Evolutionary conservation across 1,140 invertebrate genomes (phyloP).

Genomic region (Caenorhabditis elegans): DNA sequence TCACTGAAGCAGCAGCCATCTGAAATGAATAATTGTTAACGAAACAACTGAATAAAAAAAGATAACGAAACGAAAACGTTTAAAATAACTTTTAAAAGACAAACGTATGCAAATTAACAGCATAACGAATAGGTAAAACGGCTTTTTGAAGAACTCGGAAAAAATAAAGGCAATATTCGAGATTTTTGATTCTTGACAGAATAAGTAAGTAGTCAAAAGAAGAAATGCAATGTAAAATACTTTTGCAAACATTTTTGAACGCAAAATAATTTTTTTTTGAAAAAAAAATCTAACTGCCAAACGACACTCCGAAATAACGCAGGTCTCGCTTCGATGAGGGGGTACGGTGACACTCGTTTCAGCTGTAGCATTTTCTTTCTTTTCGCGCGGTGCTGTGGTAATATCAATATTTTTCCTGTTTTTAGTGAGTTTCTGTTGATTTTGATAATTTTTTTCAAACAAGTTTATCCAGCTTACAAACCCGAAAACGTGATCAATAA

Average conservation of each 20-base stretch:
- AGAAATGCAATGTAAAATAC: too few species aligned
- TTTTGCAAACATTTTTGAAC: neutral
- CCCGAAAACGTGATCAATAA: too few species aligned
- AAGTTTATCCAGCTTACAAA: too few species aligned
- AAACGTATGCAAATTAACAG: too few species aligned
- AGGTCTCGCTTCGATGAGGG: neutral
- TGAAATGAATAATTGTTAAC: neutral
- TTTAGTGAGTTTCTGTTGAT: neutral
- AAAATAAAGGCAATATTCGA: too few species aligned
- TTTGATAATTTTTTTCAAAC: too few species aligned
- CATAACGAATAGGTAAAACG: too few species aligned
- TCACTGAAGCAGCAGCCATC: neutral
- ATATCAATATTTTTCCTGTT: neutral
- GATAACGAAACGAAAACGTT: neutral
- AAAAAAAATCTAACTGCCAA: too few species aligned
- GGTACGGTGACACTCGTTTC: neutral
- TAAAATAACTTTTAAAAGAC: neutral
- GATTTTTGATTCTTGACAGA: too few species aligned
- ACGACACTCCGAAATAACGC: slow-evolving; percentile 34
- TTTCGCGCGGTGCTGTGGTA: neutral
- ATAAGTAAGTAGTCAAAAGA: neutral
- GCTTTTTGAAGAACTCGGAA: too few species aligned
- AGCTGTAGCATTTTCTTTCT: neutral
- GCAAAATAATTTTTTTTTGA: too few species aligned
- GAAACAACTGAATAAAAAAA: neutral